phyloP scores from a whole-genome alignment of 2,797 vertebrate species.

The Coccyzus lansbergi region DNA sequence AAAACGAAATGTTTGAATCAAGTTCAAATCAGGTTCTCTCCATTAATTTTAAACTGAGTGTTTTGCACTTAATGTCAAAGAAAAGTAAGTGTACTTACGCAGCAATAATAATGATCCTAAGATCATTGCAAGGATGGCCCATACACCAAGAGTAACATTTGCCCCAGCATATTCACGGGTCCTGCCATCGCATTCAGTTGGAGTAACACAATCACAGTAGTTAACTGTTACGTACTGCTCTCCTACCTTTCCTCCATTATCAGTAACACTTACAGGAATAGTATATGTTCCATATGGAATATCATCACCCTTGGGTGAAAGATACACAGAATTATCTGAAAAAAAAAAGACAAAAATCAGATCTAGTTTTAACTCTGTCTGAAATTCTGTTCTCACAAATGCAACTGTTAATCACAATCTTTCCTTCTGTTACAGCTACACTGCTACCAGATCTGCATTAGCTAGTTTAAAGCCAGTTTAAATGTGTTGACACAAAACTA shows the following conservation, averaged over 20 bases:
- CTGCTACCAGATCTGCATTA: not conserved
- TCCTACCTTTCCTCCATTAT: constrained; percentile 78
- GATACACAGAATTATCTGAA: constrained; percentile 76
- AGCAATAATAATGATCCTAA: constrained; percentile 84
- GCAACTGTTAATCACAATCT: accelerated
- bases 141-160: constrained; percentile 77
- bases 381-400: not conserved
- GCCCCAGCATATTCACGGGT: accelerated
- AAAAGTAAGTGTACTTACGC: constrained; percentile 79
- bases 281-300: constrained; percentile 71
- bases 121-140: constrained; percentile 87
- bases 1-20: not conserved
- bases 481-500: not conserved
- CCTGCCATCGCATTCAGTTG: accelerated
- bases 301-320: constrained; percentile 69
- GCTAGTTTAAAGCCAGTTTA: not conserved
- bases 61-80: not conserved
- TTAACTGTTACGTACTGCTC: constrained; percentile 58
- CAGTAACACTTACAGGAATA: constrained; percentile 78
- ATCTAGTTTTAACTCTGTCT: not conserved
- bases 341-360: not conserved
- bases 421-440: not conserved
- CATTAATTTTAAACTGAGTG: not conserved
- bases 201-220: constrained; percentile 81
- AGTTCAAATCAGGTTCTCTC: not conserved